These are phyloP conservation scores for Melanotus villosus DNA, from an alignment of 2,888 invertebrate genomes.

Conservation along the genomic window DNA sequence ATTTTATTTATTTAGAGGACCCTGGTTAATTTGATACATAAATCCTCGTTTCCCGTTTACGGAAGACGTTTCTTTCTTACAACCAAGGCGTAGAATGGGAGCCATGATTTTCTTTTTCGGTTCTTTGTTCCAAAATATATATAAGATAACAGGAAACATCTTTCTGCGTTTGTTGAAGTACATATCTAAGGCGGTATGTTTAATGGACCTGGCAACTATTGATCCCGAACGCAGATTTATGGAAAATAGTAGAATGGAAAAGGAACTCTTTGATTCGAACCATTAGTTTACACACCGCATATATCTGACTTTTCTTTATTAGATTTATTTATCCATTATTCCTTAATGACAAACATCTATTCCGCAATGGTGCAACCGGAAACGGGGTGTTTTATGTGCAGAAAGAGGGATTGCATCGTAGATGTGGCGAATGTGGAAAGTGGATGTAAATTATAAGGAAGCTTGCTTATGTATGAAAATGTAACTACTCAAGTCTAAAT, in stretches of 20 bases:
- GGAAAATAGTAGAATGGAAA: slow-evolving; percentile 22
- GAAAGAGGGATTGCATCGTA: no score
- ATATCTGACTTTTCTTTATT: slow-evolving; percentile 12
- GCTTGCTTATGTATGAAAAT: no score
- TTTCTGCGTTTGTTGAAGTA: background rate
- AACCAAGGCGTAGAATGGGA: background rate
- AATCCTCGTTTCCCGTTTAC: slow-evolving; percentile 29
- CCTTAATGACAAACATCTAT: no score
- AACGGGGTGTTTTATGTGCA: no score
- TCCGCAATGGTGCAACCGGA: no score
- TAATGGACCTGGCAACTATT: slow-evolving; percentile 26
- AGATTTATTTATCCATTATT: no score
- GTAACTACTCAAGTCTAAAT: no score
- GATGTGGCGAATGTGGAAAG: no score
- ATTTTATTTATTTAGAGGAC: slow-evolving; percentile 43
- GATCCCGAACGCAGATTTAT: slow-evolving; percentile 27
- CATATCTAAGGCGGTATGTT: background rate
- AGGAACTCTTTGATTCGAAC: background rate
- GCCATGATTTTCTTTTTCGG: slow-evolving; percentile 26
- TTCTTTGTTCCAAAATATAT: slow-evolving; percentile 16
- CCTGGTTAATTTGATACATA: slow-evolving; percentile 42
- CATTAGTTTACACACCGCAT: slow-evolving; percentile 27
- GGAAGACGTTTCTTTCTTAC: slow-evolving; percentile 25
- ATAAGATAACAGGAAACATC: background rate
- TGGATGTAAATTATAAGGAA: no score